Percentiles rank a stretch among this genome's conserved stretches.
Conservation (phyloP, 2,113 vertebrate species). For the Anoura caudifer region DNA sequence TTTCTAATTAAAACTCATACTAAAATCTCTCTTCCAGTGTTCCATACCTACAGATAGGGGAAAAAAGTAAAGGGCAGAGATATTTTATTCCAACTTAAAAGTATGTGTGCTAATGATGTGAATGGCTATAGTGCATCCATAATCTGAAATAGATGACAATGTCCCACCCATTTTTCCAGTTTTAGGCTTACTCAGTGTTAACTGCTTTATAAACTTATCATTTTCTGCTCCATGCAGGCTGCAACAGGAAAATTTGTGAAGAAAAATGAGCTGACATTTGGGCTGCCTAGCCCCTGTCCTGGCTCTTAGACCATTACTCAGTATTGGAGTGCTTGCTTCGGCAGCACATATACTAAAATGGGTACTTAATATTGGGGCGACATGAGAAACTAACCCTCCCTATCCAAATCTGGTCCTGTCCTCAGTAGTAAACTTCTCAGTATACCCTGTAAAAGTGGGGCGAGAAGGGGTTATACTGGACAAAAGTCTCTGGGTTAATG, state of each 20-base stretch:
- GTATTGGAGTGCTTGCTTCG: not conserved
- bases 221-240: not conserved
- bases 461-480: not conserved
- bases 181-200: not conserved
- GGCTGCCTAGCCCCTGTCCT: not conserved
- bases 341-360: too few relatives aligned
- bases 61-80: not conserved
- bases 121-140: not conserved
- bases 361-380: not conserved
- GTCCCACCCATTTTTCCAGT: not conserved
- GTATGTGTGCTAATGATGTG: not conserved
- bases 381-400: not conserved
- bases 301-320: not conserved
- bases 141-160: not conserved
- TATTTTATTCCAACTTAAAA: conserved; percentile 1
- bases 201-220: not conserved
- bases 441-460: not conserved
- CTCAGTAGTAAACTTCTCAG: not conserved
- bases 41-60: not conserved
- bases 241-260: not conserved
- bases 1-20: not conserved
- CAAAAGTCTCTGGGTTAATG: not conserved
- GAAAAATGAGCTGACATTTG: not conserved
- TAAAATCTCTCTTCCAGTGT: conserved; percentile 1
- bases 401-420: not conserved